Evolutionary conservation across 2,797 vertebrate species (phyloP).

Genomic region (Enteromius fasciolatus): DNA sequence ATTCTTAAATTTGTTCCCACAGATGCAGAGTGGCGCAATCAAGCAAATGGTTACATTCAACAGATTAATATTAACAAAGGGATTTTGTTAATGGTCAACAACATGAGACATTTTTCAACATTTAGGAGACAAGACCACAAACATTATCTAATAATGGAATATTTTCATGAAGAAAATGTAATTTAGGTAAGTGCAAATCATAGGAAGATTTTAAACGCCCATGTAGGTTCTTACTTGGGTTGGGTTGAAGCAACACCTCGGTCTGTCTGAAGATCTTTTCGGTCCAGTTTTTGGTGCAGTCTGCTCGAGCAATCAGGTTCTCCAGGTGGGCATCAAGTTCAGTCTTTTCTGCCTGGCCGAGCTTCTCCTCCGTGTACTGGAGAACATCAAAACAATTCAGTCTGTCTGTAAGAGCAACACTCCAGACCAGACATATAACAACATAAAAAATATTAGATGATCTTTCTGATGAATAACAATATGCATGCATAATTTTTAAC

Average conservation of each 20-base stretch:
- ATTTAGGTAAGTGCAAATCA: neutral
- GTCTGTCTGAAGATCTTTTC: conserved; percentile 95
- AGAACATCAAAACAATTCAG: neutral
- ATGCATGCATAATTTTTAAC: neutral
- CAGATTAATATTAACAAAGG: neutral
- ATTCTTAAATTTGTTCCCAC: neutral
- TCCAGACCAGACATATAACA: neutral
- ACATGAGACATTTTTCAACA: conserved; percentile 22
- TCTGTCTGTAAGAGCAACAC: neutral
- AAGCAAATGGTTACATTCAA: conserved; percentile 11
- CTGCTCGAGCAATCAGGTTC: conserved; percentile 88
- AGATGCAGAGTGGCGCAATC: neutral
- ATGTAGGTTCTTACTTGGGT: conserved; percentile 86
- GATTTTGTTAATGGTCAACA: conserved; percentile 5
- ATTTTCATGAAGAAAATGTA: neutral
- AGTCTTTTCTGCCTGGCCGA: conserved; percentile 95
- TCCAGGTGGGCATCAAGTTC: conserved; percentile 93
- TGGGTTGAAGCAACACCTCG: conserved; percentile 93
- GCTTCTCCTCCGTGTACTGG: conserved; percentile 96
- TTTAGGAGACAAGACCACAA: conserved; percentile 10
- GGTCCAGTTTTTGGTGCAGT: conserved; percentile 96
- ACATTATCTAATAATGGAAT: neutral
- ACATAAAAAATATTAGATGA: neutral
- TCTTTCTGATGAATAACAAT: neutral
- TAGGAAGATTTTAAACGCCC: neutral